These are phyloP conservation scores for Agonopterix subpropinquella DNA, from an alignment of 2,888 invertebrate genomes.

Conservation along the genomic window DNA sequence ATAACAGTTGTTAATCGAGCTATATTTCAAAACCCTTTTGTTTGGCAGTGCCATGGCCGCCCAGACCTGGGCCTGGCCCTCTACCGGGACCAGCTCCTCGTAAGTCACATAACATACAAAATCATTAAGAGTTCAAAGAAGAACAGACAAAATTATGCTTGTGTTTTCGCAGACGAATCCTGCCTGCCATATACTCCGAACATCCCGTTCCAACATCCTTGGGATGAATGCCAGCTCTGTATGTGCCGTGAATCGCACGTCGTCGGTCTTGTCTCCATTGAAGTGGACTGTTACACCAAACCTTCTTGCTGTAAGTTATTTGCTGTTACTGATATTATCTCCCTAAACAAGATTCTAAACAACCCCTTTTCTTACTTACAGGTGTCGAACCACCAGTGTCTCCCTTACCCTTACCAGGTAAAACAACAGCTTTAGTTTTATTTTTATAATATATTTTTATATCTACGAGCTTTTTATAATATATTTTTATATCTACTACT, in stretches of 20 bases:
- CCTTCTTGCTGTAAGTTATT: constrained; percentile 51
- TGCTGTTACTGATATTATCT: constrained; percentile 9
- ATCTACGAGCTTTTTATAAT: too few relatives aligned
- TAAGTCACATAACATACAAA: constrained; percentile 27
- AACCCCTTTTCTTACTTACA: constrained; percentile 4
- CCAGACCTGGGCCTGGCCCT: constrained; percentile 17
- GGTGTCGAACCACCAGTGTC: constrained; percentile 18
- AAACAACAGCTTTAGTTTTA: neutral
- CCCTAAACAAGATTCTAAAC: too few relatives aligned
- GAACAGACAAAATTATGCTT: neutral
- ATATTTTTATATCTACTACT: too few relatives aligned
- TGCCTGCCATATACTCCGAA: constrained; percentile 50
- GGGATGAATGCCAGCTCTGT: constrained; percentile 60
- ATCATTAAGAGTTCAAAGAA: neutral
- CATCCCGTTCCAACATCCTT: constrained; percentile 57
- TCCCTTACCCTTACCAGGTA: constrained; percentile 15
- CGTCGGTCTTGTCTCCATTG: constrained; percentile 34
- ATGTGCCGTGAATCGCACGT: constrained; percentile 39
- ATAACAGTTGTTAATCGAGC: too few relatives aligned
- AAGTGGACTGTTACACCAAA: constrained; percentile 57
- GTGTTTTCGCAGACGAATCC: constrained; percentile 40
- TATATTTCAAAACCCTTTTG: neutral
- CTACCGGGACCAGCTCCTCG: constrained; percentile 58
- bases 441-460: too few relatives aligned
- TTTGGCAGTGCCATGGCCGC: neutral